Evolutionary conservation across 1,140 invertebrate species (phyloP).

Genomic region (Drosophila pruinosa): DNA sequence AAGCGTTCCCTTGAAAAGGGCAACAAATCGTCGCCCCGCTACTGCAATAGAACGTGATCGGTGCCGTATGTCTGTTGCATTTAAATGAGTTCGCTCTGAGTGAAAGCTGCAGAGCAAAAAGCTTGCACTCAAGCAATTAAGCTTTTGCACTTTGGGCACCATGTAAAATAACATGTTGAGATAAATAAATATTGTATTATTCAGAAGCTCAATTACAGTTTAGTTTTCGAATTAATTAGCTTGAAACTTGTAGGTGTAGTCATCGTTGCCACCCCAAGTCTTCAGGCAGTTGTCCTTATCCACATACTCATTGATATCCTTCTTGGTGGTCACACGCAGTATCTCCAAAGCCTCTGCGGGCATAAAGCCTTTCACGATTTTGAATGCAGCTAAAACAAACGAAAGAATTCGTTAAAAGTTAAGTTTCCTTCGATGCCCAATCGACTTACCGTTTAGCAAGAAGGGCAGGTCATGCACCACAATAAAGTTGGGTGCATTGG

Average conservation of each 20-base stretch:
- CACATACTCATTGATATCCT: slow-evolving; percentile 90
- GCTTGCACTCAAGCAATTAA: slow-evolving; percentile 11
- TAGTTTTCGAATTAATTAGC: neutral
- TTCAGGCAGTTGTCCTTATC: slow-evolving; percentile 88
- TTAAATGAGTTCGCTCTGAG: slow-evolving; percentile 47
- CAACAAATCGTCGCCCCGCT: neutral
- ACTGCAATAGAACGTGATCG: slow-evolving; percentile 69
- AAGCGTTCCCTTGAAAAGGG: slow-evolving; percentile 34
- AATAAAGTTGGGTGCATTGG: slow-evolving; percentile 94
- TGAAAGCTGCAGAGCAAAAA: slow-evolving; percentile 17
- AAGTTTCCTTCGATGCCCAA: neutral
- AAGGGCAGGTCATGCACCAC: slow-evolving; percentile 97
- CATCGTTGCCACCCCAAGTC: slow-evolving; percentile 92
- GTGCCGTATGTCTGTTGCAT: slow-evolving; percentile 46
- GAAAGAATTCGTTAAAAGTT: neutral
- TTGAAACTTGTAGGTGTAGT: slow-evolving; percentile 83
- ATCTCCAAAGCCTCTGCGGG: slow-evolving; percentile 93
- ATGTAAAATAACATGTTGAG: neutral
- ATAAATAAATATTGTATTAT: slow-evolving; percentile 60
- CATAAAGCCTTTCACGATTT: slow-evolving; percentile 93
- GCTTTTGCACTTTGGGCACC: neutral
- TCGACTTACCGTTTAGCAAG: slow-evolving; percentile 91
- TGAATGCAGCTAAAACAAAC: slow-evolving; percentile 90
- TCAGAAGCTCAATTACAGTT: slow-evolving; percentile 46
- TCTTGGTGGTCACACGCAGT: slow-evolving; percentile 93